These are phyloP conservation scores for Ennomos fuscantarius DNA, from an alignment of 2,888 invertebrate species.

Conservation along the genomic window DNA sequence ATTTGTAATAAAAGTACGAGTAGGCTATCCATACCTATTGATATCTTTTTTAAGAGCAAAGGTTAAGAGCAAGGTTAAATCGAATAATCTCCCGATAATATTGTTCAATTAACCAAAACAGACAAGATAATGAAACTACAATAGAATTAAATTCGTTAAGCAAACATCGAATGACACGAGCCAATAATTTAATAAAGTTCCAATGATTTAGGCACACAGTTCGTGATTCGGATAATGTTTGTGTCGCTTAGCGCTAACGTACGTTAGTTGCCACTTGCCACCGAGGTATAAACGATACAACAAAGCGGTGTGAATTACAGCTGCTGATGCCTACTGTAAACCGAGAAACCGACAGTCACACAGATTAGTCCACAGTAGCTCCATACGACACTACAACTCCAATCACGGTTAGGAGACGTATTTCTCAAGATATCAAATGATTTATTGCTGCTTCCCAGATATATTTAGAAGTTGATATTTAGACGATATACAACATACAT, in stretches of 20 bases:
- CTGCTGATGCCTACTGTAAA: slow-evolving; percentile 69
- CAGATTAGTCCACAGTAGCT: slow-evolving; percentile 15
- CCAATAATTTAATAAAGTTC: slow-evolving; percentile 41
- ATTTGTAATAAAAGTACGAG: slow-evolving; percentile 3
- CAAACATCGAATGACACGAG: slow-evolving; percentile 26
- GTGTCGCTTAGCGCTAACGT: slow-evolving; percentile 64
- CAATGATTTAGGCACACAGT: slow-evolving; percentile 52
- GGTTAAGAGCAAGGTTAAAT: slow-evolving; percentile 5
- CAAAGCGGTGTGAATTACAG: slow-evolving; percentile 68
- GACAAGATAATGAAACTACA: slow-evolving; percentile 9
- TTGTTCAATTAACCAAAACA: slow-evolving; percentile 14
- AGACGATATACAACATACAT: slow-evolving; percentile 2
- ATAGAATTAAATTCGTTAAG: slow-evolving; percentile 5
- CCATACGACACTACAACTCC: slow-evolving; percentile 48
- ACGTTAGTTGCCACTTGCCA: slow-evolving; percentile 61
- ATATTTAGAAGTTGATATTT: slow-evolving; percentile 45
- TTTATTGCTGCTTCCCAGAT: slow-evolving; percentile 57
- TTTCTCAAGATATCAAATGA: slow-evolving; percentile 70
- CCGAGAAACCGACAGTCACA: slow-evolving; percentile 66
- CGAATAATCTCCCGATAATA: slow-evolving; percentile 11
- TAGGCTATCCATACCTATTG: background rate
- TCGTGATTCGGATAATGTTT: slow-evolving; percentile 57
- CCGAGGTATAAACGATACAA: slow-evolving; percentile 59
- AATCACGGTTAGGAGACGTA: slow-evolving; percentile 56
- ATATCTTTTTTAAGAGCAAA: slow-evolving; percentile 14